A percentile compares a stretch with the other conserved stretches of the same genome.
Evolutionary conservation across 2,888 invertebrate genomes (phyloP).

Genomic region (Apamea crenata): DNA sequence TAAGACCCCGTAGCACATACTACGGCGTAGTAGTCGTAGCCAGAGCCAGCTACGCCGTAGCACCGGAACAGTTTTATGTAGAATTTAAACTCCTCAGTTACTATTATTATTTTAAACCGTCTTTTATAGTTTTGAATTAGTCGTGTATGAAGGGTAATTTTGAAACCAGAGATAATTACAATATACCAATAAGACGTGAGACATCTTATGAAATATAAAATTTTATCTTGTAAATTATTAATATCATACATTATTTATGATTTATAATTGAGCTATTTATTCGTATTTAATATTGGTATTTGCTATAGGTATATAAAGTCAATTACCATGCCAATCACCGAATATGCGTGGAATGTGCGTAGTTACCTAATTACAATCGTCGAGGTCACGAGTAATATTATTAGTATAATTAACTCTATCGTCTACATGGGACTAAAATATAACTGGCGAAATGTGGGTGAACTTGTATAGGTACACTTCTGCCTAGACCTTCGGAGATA

Average conservation of each 20-base stretch:
- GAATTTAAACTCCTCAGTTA: not conserved
- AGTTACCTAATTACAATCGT: constrained; percentile 8
- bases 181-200: not conserved
- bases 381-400: constrained; percentile 3
- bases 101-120: not conserved
- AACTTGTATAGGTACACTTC: no score
- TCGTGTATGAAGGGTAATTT: not conserved
- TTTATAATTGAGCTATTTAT: not conserved
- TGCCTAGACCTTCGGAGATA: no score
- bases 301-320: constrained; percentile 19
- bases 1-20: not conserved
- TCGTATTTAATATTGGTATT: not conserved
- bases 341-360: constrained; percentile 5
- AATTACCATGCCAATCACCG: not conserved
- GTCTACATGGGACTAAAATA: no score
- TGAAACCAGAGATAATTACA: not conserved
- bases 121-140: not conserved
- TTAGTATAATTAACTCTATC: not conserved
- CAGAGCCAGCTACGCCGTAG: constrained; percentile 23
- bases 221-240: not conserved
- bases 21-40: constrained; percentile 41
- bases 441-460: no score
- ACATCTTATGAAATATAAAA: not conserved
- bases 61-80: not conserved
- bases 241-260: not conserved